Percentiles rank a stretch among this genome's conserved stretches.
Evolutionary conservation across 2,113 vertebrate genomes (phyloP).

Genomic region (Sclerurus mexicanus): DNA sequence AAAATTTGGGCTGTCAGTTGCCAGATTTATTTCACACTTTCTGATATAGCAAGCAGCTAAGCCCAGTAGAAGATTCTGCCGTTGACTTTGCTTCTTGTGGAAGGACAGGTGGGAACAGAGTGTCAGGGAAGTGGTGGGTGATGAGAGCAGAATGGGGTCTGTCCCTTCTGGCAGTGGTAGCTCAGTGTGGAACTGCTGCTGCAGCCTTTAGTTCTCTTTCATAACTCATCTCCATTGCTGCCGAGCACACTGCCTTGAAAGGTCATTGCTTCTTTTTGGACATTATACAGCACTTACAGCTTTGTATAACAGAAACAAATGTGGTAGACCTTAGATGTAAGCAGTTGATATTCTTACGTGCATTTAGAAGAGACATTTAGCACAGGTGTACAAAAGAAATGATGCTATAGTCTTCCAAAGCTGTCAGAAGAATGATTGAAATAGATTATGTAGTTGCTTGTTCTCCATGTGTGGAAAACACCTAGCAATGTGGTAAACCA

Average conservation of each 20-base stretch:
- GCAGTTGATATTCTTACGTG: not conserved
- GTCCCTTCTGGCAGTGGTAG: not conserved
- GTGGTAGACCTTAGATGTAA: not conserved
- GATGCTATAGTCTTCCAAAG: not conserved
- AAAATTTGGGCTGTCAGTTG: not conserved
- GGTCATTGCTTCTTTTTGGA: not conserved
- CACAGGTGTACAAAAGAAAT: not conserved
- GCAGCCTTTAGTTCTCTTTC: not conserved
- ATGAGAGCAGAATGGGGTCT: not conserved
- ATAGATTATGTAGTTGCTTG: not conserved
- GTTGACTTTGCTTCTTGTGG: not conserved
- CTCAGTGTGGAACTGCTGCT: not conserved
- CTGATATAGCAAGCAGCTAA: not conserved
- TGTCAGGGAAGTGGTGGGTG: not conserved
- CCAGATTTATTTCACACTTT: not conserved
- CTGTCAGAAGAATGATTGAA: not conserved
- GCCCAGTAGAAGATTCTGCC: not conserved
- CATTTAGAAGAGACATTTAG: not conserved
- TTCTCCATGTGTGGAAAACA: not conserved
- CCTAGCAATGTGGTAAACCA: not conserved
- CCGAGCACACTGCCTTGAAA: not conserved
- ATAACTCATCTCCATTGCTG: not conserved
- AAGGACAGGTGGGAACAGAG: not conserved
- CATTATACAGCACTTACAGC: not conserved
- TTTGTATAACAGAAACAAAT: not conserved